Conservation (phyloP, 2,888 invertebrate species). For the Nomada fabriciana region DNA sequence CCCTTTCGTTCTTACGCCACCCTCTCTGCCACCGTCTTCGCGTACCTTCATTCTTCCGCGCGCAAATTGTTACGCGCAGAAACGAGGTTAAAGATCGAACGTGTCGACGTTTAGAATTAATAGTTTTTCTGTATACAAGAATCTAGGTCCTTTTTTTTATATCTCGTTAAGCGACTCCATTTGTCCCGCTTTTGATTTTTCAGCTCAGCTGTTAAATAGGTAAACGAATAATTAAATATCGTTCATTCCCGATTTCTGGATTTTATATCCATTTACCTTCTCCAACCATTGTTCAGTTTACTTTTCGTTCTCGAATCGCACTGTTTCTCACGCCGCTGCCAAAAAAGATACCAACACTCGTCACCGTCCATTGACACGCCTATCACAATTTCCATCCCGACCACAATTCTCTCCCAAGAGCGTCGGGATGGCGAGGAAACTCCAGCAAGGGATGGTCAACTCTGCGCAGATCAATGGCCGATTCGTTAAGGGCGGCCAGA, state of each 20-base stretch:
- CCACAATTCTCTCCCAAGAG: background rate
- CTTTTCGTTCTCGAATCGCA: no score
- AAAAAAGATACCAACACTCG: background rate
- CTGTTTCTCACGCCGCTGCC: no score
- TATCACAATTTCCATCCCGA: background rate
- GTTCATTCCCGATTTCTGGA: no score
- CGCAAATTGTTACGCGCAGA: conserved; percentile 40
- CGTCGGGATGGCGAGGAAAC: background rate
- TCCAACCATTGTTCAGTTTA: no score
- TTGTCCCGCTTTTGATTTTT: no score
- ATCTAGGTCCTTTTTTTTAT: no score
- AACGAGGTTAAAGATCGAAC: conserved; percentile 24
- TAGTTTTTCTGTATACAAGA: no score
- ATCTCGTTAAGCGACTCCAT: no score
- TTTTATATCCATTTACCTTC: no score
- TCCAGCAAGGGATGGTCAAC: background rate
- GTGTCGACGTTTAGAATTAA: conserved; percentile 6
- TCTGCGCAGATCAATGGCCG: conserved; percentile 31
- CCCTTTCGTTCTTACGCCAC: conserved; percentile 36
- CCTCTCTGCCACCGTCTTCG: background rate
- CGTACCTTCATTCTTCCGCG: conserved; percentile 12
- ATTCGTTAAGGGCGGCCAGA: conserved; percentile 43
- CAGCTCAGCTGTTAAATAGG: no score
- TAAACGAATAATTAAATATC: no score
- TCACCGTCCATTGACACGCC: background rate